These are phyloP conservation scores for Zosterops borbonicus DNA, from an alignment of 2,113 vertebrate species.

Conservation along the genomic window DNA sequence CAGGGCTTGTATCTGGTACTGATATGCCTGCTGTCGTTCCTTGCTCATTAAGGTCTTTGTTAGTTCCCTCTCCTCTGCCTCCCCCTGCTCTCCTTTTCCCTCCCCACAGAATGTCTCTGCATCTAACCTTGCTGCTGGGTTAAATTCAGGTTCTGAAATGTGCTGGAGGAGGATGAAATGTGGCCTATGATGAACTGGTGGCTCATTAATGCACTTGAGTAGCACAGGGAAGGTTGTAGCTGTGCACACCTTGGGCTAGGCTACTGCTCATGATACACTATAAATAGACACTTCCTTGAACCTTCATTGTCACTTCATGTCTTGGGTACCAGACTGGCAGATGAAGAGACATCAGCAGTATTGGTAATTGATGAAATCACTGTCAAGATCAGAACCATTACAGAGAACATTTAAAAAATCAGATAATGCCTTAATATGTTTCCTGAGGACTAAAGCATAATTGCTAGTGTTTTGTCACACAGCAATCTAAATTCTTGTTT, in stretches of 20 bases:
- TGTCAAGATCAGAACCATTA: neutral
- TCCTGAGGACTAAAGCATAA: neutral
- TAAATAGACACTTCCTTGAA: neutral
- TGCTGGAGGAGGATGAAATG: neutral
- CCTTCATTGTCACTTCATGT: neutral
- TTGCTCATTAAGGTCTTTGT: slow-evolving; percentile 5
- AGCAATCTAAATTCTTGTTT: slow-evolving; percentile 3
- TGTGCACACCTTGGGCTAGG: accelerated
- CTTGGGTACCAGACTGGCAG: neutral
- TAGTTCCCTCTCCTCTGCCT: neutral
- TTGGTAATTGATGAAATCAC: neutral
- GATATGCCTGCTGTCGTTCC: neutral
- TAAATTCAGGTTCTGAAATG: neutral
- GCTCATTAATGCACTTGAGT: neutral
- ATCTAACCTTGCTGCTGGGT: neutral
- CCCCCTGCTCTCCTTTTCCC: neutral
- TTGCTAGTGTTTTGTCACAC: neutral
- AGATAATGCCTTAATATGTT: neutral
- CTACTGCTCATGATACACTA: neutral
- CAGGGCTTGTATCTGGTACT: neutral
- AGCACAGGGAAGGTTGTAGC: neutral
- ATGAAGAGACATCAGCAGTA: neutral
- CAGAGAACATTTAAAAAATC: neutral
- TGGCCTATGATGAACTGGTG: neutral
- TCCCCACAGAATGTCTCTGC: neutral